Conservation (phyloP, 2,888 invertebrate species). For the Mimas tiliae region DNA sequence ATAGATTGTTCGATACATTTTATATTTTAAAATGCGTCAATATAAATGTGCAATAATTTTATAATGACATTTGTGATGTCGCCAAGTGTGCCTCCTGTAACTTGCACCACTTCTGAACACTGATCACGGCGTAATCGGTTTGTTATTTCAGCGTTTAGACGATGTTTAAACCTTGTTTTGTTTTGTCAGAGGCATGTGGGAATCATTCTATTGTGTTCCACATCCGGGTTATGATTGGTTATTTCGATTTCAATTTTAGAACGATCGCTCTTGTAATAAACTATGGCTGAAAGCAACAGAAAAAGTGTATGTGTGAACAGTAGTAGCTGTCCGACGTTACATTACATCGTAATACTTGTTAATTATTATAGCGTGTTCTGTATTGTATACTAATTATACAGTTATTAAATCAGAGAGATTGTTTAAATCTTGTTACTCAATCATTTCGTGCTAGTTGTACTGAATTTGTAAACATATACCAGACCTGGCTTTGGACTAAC, state of each 20-base stretch:
- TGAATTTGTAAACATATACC: not conserved
- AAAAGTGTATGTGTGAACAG: slow-evolving; percentile 13
- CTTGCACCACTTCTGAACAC: slow-evolving; percentile 59
- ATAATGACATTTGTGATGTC: not conserved
- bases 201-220: slow-evolving; percentile 82
- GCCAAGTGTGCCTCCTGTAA: slow-evolving; percentile 40
- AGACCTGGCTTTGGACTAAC: not conserved
- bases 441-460: not conserved
- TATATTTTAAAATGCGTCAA: too few species aligned
- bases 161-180: slow-evolving; percentile 79
- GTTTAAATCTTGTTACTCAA: not conserved
- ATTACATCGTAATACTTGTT: slow-evolving; percentile 15
- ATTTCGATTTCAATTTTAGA: slow-evolving; percentile 64
- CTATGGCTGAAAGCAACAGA: not conserved
- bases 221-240: slow-evolving; percentile 79
- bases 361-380: slow-evolving; percentile 21
- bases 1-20: too few species aligned
- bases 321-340: not conserved
- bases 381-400: slow-evolving; percentile 19
- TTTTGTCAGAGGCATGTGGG: slow-evolving; percentile 82
- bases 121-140: slow-evolving; percentile 79
- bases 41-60: too few species aligned
- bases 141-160: slow-evolving; percentile 83
- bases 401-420: slow-evolving; percentile 11
- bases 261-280: slow-evolving; percentile 39